Percentiles rank a stretch among this genome's conserved stretches.
Conservation (phyloP, 2,113 vertebrate genomes). For the Marmota monax region DNA sequence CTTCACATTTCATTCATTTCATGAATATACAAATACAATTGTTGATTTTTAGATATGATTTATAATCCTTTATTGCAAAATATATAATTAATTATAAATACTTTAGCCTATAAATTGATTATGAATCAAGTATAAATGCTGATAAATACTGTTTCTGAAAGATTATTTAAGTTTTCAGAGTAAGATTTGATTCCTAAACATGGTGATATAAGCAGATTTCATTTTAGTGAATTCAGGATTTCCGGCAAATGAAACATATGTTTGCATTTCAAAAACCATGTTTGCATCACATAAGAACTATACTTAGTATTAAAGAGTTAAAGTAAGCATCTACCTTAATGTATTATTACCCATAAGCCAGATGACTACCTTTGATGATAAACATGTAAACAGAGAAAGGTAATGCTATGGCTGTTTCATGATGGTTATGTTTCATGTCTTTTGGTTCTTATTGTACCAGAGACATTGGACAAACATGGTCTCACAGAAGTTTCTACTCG, state of each 20-base stretch:
- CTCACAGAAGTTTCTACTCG: neutral
- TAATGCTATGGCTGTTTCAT: neutral
- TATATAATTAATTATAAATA: conserved; percentile 11
- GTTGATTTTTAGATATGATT: conserved; percentile 18
- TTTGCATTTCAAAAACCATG: conserved; percentile 62
- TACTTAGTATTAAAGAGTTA: conserved; percentile 51
- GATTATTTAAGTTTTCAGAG: conserved; percentile 44
- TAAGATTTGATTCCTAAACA: conserved; percentile 22
- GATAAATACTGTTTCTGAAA: neutral
- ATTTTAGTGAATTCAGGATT: conserved; percentile 56
- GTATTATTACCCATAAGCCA: neutral
- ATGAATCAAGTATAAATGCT: neutral
- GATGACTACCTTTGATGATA: conserved; percentile 21
- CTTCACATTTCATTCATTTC: conserved; percentile 34
- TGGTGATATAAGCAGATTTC: conserved; percentile 15
- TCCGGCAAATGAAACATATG: conserved; percentile 53
- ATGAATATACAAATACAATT: neutral
- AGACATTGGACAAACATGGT: neutral
- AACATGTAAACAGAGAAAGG: conserved; percentile 12
- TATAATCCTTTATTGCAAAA: conserved; percentile 6
- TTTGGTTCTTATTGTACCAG: neutral
- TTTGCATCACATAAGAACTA: conserved; percentile 57
- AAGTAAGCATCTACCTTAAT: conserved; percentile 9
- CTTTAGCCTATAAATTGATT: neutral
- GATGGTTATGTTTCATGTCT: conserved; percentile 30